Evolutionary conservation across 2,113 vertebrate species (phyloP), one percentile per base, ranked within the genome.

Genomic region (Istiophorus platypterus): DNA sequence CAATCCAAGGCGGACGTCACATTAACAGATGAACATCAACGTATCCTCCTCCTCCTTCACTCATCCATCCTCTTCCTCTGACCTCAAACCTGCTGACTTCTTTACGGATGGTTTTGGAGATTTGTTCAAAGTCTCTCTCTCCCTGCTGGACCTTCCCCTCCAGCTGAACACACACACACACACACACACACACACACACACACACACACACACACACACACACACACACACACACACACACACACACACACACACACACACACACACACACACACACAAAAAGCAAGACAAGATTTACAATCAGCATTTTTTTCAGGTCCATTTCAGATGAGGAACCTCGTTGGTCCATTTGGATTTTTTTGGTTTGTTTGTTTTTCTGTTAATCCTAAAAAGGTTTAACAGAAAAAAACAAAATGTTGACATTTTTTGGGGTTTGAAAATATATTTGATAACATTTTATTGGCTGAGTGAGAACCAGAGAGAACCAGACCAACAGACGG

Each of bases 81-180:
- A 95, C 98, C 97, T 99, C 98, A 88, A 99, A 99, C 94, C 98
- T 94, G 88, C 96, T 94, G 80, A 99, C 96, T 96, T 99, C 98
- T 85, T 98, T 97, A 37, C 98, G 96, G 91, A 99, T 99, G 68
- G 96, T 98, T 96, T 97, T 98, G 82, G 98, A 99, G 88, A 99
- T 98, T 92, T 97, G 97, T 89, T 99, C 98, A 92, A 99, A 99
- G 93, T 99, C 98, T 94, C 96, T 95, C 85, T 99, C 98, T 29
- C 98, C 98, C 95, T 99, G 98, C 80, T 98, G 97, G 78, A 99
- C 98, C 92, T 98, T 99, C 22, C 93, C 95, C 90, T 99, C 98
- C 97, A 98, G 96, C 98, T 99, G 92, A 81, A 93, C 12, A 72
- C 34, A 57, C 31, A 54, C 49, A 74, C 13, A 71, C 62, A 72